Evolutionary conservation across 2,888 invertebrate species (phyloP), one percentile per base, ranked within the genome.

Genomic region (Protodeltote pygarga): DNA sequence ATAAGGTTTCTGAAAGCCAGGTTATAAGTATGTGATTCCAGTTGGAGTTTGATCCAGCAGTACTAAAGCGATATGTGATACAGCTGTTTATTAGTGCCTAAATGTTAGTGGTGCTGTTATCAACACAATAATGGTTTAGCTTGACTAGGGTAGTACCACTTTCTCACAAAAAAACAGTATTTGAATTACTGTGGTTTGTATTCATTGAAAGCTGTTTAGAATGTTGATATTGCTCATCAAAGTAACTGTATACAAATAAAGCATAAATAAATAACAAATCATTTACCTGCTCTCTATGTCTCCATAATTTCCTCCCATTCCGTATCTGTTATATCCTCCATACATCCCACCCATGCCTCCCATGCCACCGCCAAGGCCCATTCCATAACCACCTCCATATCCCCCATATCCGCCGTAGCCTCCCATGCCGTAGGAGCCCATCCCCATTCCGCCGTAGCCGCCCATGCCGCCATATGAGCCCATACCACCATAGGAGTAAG

Each of bases 251-350:
- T 3, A 0, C 17, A 10, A n/a, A 5, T 8, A 16, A 20, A 20
- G 1, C 35, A 21, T 10, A 24, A 1, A 10, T n/a, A n/a, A 24
- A 31, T 25, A 27, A 20, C 5, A 3, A 20, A 24, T 19, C 13
- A 59, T 66, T 61, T 75, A 94, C 93, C 95, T 93, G 81, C 93
- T 94, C 84, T 95, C 95, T 48, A 93, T 89, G 75, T 95, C 94
- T 53, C 93, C 93, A 78, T 92, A 88, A 84, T 87, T 88, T 9
- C 84, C 88, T 6, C 81, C 83, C n/a, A n/a, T n/a, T 29, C 87
- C 86, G 49, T 78, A 81, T 24, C 87, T 76, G 58, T 90, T 92
- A 44, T 84, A 93, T 33, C 90, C 85, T 8, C 89, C 89, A 63
- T 87, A 89, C 80, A 79, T 79, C 4, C 72, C 79, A 3, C 75